phyloP scores from a whole-genome alignment of 2,888 invertebrate species.

The Chaetogeoica ovagalla region DNA sequence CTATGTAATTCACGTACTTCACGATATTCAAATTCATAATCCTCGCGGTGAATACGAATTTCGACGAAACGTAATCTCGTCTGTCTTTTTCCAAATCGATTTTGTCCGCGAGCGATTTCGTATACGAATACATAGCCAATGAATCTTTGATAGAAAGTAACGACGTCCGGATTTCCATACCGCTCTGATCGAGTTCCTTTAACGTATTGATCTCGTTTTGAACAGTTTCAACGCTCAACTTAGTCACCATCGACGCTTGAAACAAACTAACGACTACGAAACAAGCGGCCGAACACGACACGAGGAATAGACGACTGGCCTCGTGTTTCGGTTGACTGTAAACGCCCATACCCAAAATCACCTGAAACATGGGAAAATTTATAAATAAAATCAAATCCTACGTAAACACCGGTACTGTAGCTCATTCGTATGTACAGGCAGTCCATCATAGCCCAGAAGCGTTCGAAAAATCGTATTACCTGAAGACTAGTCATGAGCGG shows the following conservation, averaged over 20 bases:
- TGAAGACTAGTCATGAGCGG: conserved; percentile 40
- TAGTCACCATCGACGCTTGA: conserved; percentile 48
- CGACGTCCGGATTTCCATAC: conserved; percentile 42
- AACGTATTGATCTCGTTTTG: conserved; percentile 45
- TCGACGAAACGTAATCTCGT: conserved; percentile 5
- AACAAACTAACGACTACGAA: conserved; percentile 50
- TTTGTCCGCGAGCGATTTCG: conserved; percentile 34
- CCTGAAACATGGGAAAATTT: background rate
- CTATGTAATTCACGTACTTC: conserved; percentile 19
- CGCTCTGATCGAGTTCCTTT: conserved; percentile 34
- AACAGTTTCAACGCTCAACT: conserved; percentile 27
- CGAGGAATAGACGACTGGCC: conserved; percentile 24
- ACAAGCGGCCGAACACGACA: conserved; percentile 38
- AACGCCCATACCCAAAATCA: conserved; percentile 34
- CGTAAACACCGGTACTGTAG: too few relatives aligned
- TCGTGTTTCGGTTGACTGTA: conserved; percentile 22
- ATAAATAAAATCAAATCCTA: too few relatives aligned
- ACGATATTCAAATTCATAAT: conserved; percentile 21
- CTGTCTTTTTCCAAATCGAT: conserved; percentile 26
- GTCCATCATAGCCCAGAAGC: too few relatives aligned
- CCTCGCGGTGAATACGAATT: conserved; percentile 35
- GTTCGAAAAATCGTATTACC: background rate
- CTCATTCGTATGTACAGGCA: too few relatives aligned
- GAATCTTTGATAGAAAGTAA: conserved; percentile 17
- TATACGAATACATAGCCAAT: conserved; percentile 16